Base-by-base conservation (phyloP, 2,888 invertebrate genomes). In the Amiota mariae region DNA sequence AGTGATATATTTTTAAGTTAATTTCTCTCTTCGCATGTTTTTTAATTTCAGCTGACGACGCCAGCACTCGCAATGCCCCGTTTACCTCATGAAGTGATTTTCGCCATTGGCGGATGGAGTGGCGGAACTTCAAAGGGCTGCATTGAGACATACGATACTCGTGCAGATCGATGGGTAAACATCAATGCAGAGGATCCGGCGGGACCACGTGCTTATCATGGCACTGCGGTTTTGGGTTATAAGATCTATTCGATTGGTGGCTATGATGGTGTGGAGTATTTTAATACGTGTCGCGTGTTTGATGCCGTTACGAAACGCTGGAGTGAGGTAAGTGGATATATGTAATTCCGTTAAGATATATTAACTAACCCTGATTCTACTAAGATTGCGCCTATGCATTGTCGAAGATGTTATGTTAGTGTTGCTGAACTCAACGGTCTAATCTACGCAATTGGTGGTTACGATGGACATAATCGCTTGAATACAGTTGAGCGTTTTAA, bases 161-260 rank as follows among this genome's bases (percentile, higher is more conserved):
- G 96, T 82, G 96, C 97, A 1, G 97, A 97, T 90, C 93, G 96
- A 66, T 97, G 97, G 97, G 94, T 96, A 70, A 86, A 87, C 71
- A 88, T 90, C 36, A 82, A 82, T 18, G 94, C 96, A 85, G 94
- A 95, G 63, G 96, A 96, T 89, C 94, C 95, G 2, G 92, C 93
- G 12, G 97, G 96, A 36, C 95, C 97, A 0, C 92, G 97, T 71
- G 97, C 97, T 0, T 98, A 98, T 88, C 98, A 98, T 87, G 97
- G 97, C n/a, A 95, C 96, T 0, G 96, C 96, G 0, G 96, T 97
- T 0, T 92, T 98, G 0, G 96, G 95, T 0, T 93, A 92, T 80
- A 93, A 94, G 84, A 96, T 98, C 78, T 97, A 95, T 89, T 94
- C 97, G 6, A 95, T 98, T 78, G 98, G 98, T 0, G 98, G 98